Evolutionary conservation across 2,888 invertebrate species (phyloP).

Genomic region (Onchidella celtica): DNA sequence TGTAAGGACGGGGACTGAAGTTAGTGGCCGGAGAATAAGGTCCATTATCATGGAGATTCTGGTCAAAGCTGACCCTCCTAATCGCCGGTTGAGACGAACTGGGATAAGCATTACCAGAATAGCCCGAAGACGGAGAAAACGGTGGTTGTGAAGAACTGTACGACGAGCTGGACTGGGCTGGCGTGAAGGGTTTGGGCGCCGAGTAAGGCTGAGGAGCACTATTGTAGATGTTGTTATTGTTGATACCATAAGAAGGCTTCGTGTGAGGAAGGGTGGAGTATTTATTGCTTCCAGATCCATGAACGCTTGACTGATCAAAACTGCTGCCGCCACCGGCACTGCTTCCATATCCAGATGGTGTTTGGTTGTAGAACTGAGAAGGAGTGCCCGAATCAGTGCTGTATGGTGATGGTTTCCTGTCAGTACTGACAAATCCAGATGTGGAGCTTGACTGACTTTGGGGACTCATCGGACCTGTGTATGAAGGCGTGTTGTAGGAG

Average conservation of each 20-base stretch:
- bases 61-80: conserved; percentile 44
- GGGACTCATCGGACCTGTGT: conserved; percentile 7
- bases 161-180: neutral
- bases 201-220: conserved; percentile 28
- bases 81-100: neutral
- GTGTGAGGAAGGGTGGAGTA: conserved; percentile 33
- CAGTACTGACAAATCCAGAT: neutral
- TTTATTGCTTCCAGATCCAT: conserved; percentile 30
- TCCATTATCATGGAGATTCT: conserved; percentile 11
- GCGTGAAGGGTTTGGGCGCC: conserved; percentile 19
- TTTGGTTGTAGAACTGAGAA: neutral
- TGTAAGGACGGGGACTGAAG: conserved; percentile 24
- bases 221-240: conserved; percentile 37
- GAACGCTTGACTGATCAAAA: conserved; percentile 38
- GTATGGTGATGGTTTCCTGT: too few species aligned
- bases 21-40: neutral
- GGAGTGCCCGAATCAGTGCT: neutral
- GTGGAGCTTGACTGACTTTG: neutral
- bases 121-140: conserved; percentile 28
- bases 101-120: conserved; percentile 3
- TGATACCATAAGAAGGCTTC: conserved; percentile 23
- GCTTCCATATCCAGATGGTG: neutral
- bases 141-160: conserved; percentile 30
- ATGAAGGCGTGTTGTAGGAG: neutral
- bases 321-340: neutral